Evolutionary conservation across 92 coral and sea anemone genomes (phyloP).

Genomic region (Zoanthus solanderi): DNA sequence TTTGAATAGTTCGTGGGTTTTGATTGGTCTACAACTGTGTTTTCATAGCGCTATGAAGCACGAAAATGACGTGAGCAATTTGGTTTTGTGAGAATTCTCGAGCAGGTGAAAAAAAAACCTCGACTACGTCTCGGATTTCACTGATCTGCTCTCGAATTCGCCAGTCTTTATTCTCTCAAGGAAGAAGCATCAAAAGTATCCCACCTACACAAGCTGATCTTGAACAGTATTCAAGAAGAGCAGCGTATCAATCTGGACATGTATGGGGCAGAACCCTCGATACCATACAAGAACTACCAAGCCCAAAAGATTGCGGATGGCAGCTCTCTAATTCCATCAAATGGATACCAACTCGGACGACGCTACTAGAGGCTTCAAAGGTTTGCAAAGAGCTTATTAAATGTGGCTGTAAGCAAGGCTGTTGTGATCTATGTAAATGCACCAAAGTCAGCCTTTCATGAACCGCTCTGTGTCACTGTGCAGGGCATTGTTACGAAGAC

Average conservation of each 20-base stretch:
- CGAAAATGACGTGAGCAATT: too few relatives aligned
- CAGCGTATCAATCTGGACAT: conserved; percentile 69
- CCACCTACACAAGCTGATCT: conserved; percentile 42
- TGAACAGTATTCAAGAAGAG: conserved; percentile 51
- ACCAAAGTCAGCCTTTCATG: conserved; percentile 61
- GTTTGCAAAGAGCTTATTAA: conserved; percentile 69
- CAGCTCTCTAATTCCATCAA: conserved; percentile 14
- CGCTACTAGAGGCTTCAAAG: conserved; percentile 73
- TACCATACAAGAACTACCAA: conserved; percentile 61
- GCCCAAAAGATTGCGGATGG: conserved; percentile 75
- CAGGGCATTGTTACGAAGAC: conserved; percentile 22
- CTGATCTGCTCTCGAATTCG: too few relatives aligned
- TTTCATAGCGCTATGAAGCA: too few relatives aligned
- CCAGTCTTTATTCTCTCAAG: too few relatives aligned
- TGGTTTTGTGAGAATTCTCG: too few relatives aligned
- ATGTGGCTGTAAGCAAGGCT: conserved; percentile 67
- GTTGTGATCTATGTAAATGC: conserved; percentile 66
- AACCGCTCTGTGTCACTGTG: conserved; percentile 68
- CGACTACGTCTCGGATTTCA: too few relatives aligned
- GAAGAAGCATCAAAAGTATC: neutral
- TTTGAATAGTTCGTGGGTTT: too few relatives aligned
- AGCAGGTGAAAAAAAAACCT: too few relatives aligned
- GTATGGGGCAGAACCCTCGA: conserved; percentile 66
- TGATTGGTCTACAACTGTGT: too few relatives aligned
- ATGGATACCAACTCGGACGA: conserved; percentile 71